Conservation (phyloP, 2,888 invertebrate genomes). For the Melinaea menophilus region DNA sequence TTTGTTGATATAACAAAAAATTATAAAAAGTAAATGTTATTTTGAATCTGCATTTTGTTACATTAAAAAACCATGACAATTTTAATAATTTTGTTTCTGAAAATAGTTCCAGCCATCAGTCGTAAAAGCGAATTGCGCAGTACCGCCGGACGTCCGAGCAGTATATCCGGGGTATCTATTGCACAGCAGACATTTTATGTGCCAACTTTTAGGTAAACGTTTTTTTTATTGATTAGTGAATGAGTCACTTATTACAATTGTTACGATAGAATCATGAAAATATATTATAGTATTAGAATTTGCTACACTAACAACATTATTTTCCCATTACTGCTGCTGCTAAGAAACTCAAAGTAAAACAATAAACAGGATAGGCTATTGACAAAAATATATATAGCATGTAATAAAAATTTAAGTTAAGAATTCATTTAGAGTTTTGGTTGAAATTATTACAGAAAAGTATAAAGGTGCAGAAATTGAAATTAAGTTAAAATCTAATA, state of each 20-base stretch:
- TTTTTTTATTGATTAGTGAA: neutral
- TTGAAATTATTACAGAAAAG: too few relatives aligned
- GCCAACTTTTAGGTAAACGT: slow-evolving; percentile 20
- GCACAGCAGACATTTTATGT: slow-evolving; percentile 34
- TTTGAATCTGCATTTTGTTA: neutral
- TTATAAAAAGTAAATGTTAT: neutral
- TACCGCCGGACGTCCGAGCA: slow-evolving; percentile 61
- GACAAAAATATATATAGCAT: too few relatives aligned
- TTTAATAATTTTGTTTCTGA: neutral
- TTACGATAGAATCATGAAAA: neutral
- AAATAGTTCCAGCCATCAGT: slow-evolving; percentile 21
- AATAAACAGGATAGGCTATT: too few relatives aligned
- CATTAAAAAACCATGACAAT: neutral
- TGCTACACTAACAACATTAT: neutral
- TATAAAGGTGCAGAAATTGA: neutral
- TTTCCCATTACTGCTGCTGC: too few relatives aligned
- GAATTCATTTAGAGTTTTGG: too few relatives aligned
- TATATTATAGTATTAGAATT: neutral
- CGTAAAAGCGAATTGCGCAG: slow-evolving; percentile 26
- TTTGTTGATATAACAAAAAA: too few relatives aligned
- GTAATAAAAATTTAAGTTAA: too few relatives aligned
- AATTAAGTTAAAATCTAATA: neutral
- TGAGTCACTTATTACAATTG: neutral
- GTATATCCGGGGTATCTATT: slow-evolving; percentile 56
- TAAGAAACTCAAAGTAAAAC: too few relatives aligned